Conservation (phyloP, 2,113 vertebrate species). For the Apaloderma vittatum region DNA sequence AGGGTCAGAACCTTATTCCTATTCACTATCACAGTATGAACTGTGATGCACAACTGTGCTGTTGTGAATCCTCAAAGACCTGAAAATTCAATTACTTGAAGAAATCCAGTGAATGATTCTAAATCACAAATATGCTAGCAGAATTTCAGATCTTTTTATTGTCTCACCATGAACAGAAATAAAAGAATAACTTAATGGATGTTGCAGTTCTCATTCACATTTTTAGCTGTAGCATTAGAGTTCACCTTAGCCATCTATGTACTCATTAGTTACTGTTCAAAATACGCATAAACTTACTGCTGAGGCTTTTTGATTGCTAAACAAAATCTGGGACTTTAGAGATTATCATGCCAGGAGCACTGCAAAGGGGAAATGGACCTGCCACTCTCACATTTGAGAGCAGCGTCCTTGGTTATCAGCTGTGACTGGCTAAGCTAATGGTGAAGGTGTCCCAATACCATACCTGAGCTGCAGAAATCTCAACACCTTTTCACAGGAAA, state of each 20-base stretch:
- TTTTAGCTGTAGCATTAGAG: background rate
- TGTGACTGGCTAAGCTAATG: background rate
- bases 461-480: background rate
- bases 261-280: slow-evolving; percentile 1
- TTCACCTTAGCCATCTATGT: background rate
- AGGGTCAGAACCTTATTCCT: background rate
- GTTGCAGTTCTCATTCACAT: background rate
- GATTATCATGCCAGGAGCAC: background rate
- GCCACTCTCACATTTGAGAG: background rate
- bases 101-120: slow-evolving; percentile 2
- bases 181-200: background rate
- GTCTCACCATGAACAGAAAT: background rate
- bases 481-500: background rate
- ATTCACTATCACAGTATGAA: slow-evolving; percentile 23
- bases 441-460: background rate
- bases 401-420: background rate
- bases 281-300: background rate
- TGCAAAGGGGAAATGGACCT: background rate
- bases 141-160: slow-evolving; percentile 19
- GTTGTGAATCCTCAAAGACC: background rate
- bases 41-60: slow-evolving; percentile 13
- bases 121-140: background rate
- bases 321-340: background rate
- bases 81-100: background rate
- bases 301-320: background rate